Base-by-base conservation (phyloP, 2,797 vertebrate genomes). In the Pseudochromis fuscus region DNA sequence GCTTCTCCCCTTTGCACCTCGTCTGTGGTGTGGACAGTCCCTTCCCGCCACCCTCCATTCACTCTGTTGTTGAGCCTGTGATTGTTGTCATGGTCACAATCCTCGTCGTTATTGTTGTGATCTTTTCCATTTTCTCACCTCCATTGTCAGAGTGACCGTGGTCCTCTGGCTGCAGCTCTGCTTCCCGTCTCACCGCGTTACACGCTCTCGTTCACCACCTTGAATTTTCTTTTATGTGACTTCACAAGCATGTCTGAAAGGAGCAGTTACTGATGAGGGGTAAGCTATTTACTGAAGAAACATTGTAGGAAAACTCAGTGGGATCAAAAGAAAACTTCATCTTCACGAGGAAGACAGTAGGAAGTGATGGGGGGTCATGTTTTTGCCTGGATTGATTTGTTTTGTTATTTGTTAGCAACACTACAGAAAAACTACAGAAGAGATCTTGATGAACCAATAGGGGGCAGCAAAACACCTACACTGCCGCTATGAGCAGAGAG, bases 101-200 rank as follows among this genome's bases (percentile, higher is more conserved):
- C 53, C 48, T 63, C 42, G 44, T 61, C 13, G 33, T 35, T 59
- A 59, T 30, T 57, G 21, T n/a, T 25, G 45, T 42, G 42, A 64
- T 78, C 53, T 67, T 71, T 80, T 56, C 66, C 35, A 69, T 75
- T 68, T 57, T 28, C 60, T n/a, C 45, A 2, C 51, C 55, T 75
- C 27, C 51, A 35, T 48, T 37, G 55, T 38, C 4, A 38, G 25
- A 56, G 19, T 50, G 56, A 51, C 60, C 66, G 13, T 11, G 24
- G 42, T 42, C 40, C 37, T 71, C 55, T 42, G 2, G 52, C 48
- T 62, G 48, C 38, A 46, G 40, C 58, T 61, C 13, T 31, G 31
- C 19, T 59, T n/a, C 42, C n/a, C 15, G 9, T 55, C 46, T 42
- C 2, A 5, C 19, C 44, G 15, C 19, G 42, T 40, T 30, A 16